phyloP scores from a whole-genome alignment of 2,888 invertebrate genomes.

The Nephrotoma flavescens region DNA sequence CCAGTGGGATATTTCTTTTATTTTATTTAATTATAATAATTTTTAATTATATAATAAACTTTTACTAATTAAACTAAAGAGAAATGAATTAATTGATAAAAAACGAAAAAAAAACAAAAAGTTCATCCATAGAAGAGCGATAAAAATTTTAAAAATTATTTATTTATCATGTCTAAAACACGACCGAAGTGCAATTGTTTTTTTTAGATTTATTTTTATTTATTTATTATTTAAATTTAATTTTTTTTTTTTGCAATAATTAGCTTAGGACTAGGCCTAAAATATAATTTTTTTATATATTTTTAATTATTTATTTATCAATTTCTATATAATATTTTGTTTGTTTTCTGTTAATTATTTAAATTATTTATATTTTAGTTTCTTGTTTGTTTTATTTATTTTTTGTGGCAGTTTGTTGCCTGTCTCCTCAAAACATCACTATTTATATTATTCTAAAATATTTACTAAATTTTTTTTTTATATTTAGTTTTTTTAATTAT shows the following conservation, averaged over 20 bases:
- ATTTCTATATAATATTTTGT: slow-evolving; percentile 6
- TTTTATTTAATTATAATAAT: not conserved
- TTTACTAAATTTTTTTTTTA: slow-evolving; percentile 2
- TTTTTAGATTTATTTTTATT: slow-evolving; percentile 6
- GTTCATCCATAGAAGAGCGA: not conserved
- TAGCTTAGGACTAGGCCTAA: slow-evolving; percentile 10
- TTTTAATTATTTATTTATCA: slow-evolving; percentile 6
- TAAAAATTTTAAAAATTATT: not conserved
- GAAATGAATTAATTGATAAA: not conserved
- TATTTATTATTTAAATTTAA: slow-evolving; percentile 1
- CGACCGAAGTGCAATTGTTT: slow-evolving; percentile 8
- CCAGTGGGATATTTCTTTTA: not conserved
- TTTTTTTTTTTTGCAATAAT: slow-evolving; percentile 7
- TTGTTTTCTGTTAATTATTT: slow-evolving; percentile 5
- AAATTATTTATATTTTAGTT: slow-evolving; percentile 5
- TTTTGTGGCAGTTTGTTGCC: not conserved
- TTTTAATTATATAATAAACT: not conserved
- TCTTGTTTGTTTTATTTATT: slow-evolving; percentile 4
- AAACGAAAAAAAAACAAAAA: not conserved
- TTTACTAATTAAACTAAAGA: not conserved
- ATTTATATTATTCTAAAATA: slow-evolving; percentile 7
- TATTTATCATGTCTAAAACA: slow-evolving; percentile 9
- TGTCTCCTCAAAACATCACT: slow-evolving; percentile 5
- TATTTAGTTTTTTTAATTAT: not conserved
- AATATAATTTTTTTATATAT: not conserved